Base-by-base conservation (phyloP, 2,113 vertebrate genomes). In the Thermophis baileyi region DNA sequence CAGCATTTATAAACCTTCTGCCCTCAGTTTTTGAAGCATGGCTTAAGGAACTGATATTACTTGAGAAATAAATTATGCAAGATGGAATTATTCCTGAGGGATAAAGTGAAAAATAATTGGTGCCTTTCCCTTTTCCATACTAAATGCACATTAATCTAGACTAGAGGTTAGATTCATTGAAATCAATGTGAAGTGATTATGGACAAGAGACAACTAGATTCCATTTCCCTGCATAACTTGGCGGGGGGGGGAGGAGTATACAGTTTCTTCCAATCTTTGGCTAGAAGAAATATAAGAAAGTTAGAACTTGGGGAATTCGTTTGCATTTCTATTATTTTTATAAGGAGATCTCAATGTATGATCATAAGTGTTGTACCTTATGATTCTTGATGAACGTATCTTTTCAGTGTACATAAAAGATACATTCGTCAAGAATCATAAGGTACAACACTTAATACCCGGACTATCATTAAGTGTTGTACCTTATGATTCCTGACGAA, bases 11-110 rank as follows among this genome's bases (percentile, higher is more conserved):
- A 49, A 81, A 90, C 55, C 44, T 50, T 20, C 54, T 47, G 11
- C 85, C 54, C 91, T 81, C 30, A 88, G 14, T 89, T 81, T 93
- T 95, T 95, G 92, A 94, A 94, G 47, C 91, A 95, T 22, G 88
- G 60, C 95, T 94, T 87, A 89, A 57, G 69, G 94, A 90, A 88
- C 92, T 94, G 95, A 96, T 96, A 93, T 0, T 27, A 93, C 69
- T 95, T 94, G 92, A 92, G 96, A 95, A 81, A 0, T 0, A n/a
- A 95, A 94, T 95, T 96, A 92, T 81, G 63, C 89, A 90, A 89
- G 93, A 94, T 50, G 30, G 91, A 91, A 94, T 96, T 94, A 89
- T 94, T 97, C 25, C 93, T 9, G 47, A 93, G 69, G 89, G 35
- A 35, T 22, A 1, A 50, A 18, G 8, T 14, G 25, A 93, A 91